phyloP scores from a whole-genome alignment of 2,113 vertebrate species.

The Chionis minor region DNA sequence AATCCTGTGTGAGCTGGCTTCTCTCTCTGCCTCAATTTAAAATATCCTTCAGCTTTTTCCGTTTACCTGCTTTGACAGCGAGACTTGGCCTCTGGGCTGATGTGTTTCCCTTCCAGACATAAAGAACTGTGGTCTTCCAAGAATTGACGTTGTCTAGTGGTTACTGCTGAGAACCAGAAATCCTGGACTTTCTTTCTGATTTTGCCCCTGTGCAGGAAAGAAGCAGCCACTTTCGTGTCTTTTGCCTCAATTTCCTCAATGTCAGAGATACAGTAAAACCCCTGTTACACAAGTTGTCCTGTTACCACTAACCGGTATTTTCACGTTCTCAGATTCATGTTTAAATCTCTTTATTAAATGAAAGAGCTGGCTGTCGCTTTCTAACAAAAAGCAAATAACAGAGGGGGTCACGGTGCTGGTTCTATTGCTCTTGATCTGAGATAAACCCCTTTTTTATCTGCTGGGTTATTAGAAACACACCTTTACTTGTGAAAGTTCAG shows the following conservation, averaged over 20 bases:
- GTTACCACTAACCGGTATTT: not conserved
- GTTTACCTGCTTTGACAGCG: not conserved
- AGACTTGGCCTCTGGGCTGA: not conserved
- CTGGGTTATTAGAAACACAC: conserved; percentile 13
- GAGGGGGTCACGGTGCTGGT: not conserved
- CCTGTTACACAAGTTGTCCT: not conserved
- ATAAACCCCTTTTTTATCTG: conserved; percentile 30
- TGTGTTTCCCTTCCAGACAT: not conserved
- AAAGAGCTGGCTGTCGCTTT: not conserved
- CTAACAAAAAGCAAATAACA: not conserved
- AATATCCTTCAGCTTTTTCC: not conserved
- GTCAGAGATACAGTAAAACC: not conserved
- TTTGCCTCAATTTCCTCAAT: not conserved
- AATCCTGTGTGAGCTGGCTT: not conserved
- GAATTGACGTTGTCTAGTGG: rapidly evolving
- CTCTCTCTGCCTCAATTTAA: not conserved
- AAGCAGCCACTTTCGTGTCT: not conserved
- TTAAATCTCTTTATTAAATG: not conserved
- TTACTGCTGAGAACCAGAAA: not conserved
- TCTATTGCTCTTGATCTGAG: not conserved
- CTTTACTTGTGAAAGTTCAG: conserved; percentile 50
- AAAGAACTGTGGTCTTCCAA: not conserved
- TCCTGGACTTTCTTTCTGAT: not conserved
- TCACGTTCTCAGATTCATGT: not conserved
- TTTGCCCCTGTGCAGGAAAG: not conserved